phyloP scores from a whole-genome alignment of 2,888 invertebrate genomes.

The Galerucella nymphaeae region DNA sequence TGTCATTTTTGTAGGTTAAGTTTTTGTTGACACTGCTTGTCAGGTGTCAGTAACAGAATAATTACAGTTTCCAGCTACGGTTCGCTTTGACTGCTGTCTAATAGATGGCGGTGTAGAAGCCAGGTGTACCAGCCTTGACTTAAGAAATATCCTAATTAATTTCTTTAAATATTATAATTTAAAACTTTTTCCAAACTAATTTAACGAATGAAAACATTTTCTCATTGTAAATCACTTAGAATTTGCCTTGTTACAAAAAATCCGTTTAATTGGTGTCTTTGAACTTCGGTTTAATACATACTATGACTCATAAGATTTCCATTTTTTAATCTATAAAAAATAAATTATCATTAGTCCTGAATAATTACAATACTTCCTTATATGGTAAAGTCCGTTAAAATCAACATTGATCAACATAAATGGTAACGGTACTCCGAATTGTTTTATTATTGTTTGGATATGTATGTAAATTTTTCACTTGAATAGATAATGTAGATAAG shows the following conservation, averaged over 20 bases:
- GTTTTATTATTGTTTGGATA: not conserved
- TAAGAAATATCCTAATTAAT: not conserved
- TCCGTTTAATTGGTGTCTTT: not conserved
- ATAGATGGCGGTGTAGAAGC: not conserved
- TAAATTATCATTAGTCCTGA: constrained; percentile 12
- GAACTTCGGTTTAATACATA: not conserved
- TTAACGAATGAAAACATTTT: too few species aligned
- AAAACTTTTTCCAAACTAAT: too few species aligned
- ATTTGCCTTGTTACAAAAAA: not conserved
- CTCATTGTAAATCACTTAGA: too few species aligned
- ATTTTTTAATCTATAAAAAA: constrained; percentile 6
- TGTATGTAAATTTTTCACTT: not conserved
- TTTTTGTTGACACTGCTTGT: too few species aligned
- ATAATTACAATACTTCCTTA: constrained; percentile 25
- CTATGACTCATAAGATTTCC: constrained; percentile 2
- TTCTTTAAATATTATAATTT: not conserved
- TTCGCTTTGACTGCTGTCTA: not conserved
- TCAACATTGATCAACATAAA: not conserved
- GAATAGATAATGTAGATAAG: constrained; percentile 8
- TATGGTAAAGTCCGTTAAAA: constrained; percentile 4
- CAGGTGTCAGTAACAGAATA: too few species aligned
- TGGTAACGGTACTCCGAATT: not conserved
- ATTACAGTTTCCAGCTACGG: too few species aligned
- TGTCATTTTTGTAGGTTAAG: too few species aligned
- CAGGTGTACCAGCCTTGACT: not conserved